Percentiles rank a stretch among this genome's conserved stretches.
phyloP scores from a whole-genome alignment of 2,113 vertebrate species.

The Cavia porcellus region DNA sequence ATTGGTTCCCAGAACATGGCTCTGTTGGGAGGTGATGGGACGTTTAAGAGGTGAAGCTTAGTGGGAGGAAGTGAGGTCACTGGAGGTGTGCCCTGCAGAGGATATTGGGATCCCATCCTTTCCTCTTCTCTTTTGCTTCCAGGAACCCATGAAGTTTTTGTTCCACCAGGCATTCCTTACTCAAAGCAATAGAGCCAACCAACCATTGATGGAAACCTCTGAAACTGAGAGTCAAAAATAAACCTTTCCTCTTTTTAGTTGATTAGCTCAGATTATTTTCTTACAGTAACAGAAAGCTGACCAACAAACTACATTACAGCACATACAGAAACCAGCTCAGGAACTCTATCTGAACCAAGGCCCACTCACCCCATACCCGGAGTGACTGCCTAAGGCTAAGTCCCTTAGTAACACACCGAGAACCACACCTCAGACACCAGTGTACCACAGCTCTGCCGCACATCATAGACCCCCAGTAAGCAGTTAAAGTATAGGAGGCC shows the following conservation, averaged over 20 bases:
- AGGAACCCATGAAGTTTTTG: no score
- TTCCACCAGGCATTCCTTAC: no score
- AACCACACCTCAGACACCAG: background rate
- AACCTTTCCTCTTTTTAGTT: background rate
- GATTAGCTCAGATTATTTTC: background rate
- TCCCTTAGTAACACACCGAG: background rate
- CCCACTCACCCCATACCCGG: background rate
- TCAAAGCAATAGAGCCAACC: background rate
- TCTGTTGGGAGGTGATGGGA: background rate
- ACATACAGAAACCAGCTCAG: background rate
- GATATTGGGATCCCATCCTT: background rate
- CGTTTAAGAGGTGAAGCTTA: background rate
- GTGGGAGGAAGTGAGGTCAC: background rate
- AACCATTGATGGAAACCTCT: background rate
- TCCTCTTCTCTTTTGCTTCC: background rate
- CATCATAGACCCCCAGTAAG: background rate
- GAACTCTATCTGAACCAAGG: background rate
- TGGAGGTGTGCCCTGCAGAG: background rate
- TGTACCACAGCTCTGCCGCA: background rate
- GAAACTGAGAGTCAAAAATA: background rate
- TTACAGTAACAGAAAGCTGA: background rate
- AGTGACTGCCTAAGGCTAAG: rapidly evolving
- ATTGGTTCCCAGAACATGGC: background rate
- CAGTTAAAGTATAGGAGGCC: background rate
- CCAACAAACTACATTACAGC: rapidly evolving